Evolutionary conservation across 2,797 vertebrate species (phyloP).

Genomic region (Corythornis leucogaster): DNA sequence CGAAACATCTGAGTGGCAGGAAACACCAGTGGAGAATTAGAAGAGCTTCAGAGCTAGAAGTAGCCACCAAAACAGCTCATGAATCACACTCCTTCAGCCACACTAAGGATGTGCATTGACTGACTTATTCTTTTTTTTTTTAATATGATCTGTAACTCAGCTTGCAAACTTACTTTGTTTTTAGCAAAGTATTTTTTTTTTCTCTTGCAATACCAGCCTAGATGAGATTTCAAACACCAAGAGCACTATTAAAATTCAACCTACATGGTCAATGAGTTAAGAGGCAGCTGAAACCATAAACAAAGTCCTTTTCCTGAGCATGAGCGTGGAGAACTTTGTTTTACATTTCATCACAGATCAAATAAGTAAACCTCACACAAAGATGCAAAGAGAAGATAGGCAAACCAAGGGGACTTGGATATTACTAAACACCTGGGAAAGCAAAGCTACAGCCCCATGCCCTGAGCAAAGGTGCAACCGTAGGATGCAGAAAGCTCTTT

Average conservation of each 20-base stretch:
- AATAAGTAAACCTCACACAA: slow-evolving; percentile 15
- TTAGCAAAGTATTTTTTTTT: neutral
- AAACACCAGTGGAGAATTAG: accelerated
- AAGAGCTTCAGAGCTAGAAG: neutral
- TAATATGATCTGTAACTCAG: too few relatives aligned
- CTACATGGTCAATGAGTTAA: neutral
- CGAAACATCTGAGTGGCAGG: neutral
- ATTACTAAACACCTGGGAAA: neutral
- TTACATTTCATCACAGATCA: slow-evolving; percentile 8
- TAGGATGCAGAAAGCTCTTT: neutral
- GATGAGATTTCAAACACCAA: neutral
- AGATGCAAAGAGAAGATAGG: neutral
- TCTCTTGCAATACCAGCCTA: neutral
- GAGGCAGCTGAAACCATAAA: neutral
- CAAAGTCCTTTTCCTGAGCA: slow-evolving; percentile 16
- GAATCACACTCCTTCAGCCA: neutral
- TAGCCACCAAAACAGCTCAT: neutral
- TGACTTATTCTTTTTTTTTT: neutral
- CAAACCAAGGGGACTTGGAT: neutral
- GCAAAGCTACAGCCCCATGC: neutral
- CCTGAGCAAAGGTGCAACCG: neutral
- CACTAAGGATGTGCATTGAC: accelerated
- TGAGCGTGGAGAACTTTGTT: neutral
- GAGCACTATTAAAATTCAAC: slow-evolving; percentile 20
- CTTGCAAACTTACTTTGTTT: neutral